Conservation (phyloP, 2,888 invertebrate genomes). For the Eilema sororculum region DNA sequence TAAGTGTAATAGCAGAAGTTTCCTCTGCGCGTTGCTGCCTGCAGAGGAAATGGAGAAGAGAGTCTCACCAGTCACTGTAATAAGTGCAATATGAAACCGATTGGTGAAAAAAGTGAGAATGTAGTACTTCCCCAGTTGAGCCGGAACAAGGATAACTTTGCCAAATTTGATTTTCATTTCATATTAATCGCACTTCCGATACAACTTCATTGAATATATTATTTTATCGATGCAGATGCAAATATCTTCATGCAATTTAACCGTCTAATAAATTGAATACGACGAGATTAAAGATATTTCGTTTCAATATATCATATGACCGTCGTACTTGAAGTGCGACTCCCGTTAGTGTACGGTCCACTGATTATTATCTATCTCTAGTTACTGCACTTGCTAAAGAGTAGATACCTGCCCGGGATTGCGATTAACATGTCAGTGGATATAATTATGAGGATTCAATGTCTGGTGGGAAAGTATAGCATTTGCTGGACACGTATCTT, state of each 20-base stretch:
- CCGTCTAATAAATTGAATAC: conserved; percentile 49
- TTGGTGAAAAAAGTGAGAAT: not conserved
- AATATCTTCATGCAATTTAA: conserved; percentile 17
- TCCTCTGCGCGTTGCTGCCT: no score
- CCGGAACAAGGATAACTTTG: not conserved
- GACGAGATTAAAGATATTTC: conserved; percentile 60
- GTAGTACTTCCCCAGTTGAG: not conserved
- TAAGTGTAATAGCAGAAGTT: no score
- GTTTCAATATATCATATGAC: conserved; percentile 77
- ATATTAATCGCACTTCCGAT: conserved; percentile 23
- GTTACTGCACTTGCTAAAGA: conserved; percentile 63
- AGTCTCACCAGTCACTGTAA: not conserved
- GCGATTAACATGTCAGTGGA: conserved; percentile 36
- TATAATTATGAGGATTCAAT: conserved; percentile 27
- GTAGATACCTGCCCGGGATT: conserved; percentile 26
- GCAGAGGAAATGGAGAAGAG: no score
- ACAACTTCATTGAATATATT: conserved; percentile 8
- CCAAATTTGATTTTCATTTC: not conserved
- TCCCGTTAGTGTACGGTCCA: conserved; percentile 80
- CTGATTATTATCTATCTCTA: conserved; percentile 73
- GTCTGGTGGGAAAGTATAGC: conserved; percentile 6
- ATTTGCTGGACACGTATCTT: conserved; percentile 8
- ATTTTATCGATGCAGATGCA: conserved; percentile 19
- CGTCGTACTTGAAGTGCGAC: conserved; percentile 76
- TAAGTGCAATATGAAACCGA: not conserved